Evolutionary conservation across 1,140 invertebrate genomes (phyloP).

Genomic region (Oedothorax gibbosus): DNA sequence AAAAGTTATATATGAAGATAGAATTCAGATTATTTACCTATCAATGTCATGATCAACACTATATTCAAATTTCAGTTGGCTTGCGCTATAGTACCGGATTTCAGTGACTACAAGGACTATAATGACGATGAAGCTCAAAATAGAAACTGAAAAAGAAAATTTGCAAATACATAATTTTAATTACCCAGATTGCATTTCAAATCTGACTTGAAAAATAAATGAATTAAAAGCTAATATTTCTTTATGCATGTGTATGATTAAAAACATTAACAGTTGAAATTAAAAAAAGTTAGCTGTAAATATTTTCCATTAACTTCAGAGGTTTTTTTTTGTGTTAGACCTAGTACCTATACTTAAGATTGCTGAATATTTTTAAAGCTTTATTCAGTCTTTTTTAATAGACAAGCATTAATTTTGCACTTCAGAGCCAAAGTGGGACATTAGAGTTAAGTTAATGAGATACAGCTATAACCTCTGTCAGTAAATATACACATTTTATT

Average conservation of each 20-base stretch:
- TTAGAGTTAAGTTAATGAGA: too few relatives aligned
- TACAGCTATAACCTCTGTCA: too few relatives aligned
- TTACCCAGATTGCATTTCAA: background rate
- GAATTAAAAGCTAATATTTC: background rate
- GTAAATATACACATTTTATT: too few relatives aligned
- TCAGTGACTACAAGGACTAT: constrained; percentile 84
- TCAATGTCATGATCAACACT: constrained; percentile 89
- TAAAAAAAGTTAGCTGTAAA: background rate
- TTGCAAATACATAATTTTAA: background rate
- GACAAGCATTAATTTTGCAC: too few relatives aligned
- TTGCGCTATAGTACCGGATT: constrained; percentile 84
- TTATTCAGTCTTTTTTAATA: too few relatives aligned
- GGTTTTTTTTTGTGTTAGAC: too few relatives aligned
- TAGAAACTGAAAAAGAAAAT: constrained; percentile 76
- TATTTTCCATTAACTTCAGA: too few relatives aligned
- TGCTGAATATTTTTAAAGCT: too few relatives aligned
- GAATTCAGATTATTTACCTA: constrained; percentile 64
- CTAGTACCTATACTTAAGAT: too few relatives aligned
- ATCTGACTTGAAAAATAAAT: background rate
- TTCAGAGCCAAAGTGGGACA: too few relatives aligned
- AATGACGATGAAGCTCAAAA: constrained; percentile 84
- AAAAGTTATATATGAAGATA: too few relatives aligned
- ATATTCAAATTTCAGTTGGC: constrained; percentile 87
- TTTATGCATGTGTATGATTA: background rate
- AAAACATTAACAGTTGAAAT: background rate